Conservation (phyloP, 2,797 vertebrate genomes). For the Garrulus glandarius region DNA sequence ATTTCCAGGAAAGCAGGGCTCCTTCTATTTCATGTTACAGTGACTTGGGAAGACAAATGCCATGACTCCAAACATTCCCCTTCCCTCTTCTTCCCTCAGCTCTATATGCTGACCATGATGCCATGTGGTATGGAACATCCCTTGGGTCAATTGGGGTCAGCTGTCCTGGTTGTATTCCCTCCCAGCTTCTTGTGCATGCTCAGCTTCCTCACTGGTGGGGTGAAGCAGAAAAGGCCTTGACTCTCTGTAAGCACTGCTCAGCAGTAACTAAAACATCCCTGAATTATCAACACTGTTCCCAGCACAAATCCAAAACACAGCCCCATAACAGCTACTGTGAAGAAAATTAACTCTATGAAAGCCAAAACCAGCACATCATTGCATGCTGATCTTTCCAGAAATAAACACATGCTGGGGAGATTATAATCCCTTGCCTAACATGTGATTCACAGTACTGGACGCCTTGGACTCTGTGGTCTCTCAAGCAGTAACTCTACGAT, state of each 20-base stretch:
- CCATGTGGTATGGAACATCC: neutral
- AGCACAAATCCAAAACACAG: neutral
- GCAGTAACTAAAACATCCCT: neutral
- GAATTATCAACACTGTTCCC: neutral
- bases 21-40: fast-evolving
- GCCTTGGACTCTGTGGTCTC: neutral
- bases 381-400: neutral
- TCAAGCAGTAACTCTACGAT: neutral
- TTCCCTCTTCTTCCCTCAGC: neutral
- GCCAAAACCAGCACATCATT: neutral
- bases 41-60: neutral
- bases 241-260: neutral
- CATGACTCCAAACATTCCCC: neutral
- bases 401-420: neutral
- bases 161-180: neutral
- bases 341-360: neutral
- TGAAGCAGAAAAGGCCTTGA: neutral
- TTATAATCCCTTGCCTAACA: neutral
- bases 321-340: neutral
- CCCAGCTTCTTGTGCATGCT: neutral
- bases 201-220: neutral
- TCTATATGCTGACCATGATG: neutral
- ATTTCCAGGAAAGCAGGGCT: neutral
- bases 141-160: neutral
- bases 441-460: neutral